These are phyloP conservation scores for Chrysolophus pictus DNA, from an alignment of 2,797 vertebrate species.

Conservation along the genomic window DNA sequence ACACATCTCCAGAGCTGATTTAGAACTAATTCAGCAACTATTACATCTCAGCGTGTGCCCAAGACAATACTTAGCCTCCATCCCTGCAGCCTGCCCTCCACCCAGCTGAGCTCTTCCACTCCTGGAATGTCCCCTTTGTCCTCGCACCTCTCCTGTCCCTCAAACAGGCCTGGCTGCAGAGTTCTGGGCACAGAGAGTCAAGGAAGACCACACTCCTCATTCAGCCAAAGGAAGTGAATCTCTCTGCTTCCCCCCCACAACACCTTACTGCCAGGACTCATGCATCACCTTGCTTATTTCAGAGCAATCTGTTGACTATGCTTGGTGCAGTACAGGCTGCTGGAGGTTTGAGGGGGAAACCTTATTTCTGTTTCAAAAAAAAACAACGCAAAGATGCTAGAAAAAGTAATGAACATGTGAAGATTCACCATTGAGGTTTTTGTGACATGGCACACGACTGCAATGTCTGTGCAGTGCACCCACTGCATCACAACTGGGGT, in stretches of 20 bases:
- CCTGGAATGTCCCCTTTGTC: background rate
- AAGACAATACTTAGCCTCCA: accelerated
- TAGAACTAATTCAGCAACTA: background rate
- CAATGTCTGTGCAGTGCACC: background rate
- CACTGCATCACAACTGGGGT: background rate
- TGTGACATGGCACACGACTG: background rate
- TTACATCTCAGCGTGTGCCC: background rate
- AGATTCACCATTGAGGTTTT: background rate
- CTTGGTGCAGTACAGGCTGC: too few species aligned
- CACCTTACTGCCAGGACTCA: background rate
- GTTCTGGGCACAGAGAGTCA: background rate
- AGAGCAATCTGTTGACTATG: background rate
- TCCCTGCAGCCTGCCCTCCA: background rate
- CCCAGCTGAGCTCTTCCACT: too few species aligned
- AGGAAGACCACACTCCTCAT: background rate
- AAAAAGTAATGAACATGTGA: background rate
- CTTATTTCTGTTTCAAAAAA: background rate
- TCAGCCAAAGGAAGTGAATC: background rate
- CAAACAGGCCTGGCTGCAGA: background rate
- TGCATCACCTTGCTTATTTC: background rate
- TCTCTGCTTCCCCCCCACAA: background rate
- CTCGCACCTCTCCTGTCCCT: background rate
- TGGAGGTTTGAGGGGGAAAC: too few species aligned
- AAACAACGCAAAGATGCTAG: background rate
- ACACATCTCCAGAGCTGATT: background rate